phyloP scores from a whole-genome alignment of 2,888 invertebrate species.

The Acrocyrtus sp. region DNA sequence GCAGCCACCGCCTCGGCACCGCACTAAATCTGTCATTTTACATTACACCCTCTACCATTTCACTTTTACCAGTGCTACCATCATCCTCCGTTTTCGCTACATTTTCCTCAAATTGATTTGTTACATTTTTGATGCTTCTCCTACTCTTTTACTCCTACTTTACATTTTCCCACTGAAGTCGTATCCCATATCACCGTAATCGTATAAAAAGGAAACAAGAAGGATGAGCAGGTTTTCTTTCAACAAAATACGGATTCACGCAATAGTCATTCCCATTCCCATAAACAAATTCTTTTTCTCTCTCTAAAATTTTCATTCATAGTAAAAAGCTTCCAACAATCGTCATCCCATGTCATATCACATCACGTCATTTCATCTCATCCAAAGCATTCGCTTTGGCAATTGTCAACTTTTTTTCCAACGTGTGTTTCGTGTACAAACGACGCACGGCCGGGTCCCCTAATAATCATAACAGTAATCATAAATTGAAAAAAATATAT shows the following conservation, averaged over 20 bases:
- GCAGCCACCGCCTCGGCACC: background rate
- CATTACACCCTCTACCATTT: background rate
- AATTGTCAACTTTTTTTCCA: background rate
- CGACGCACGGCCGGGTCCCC: background rate
- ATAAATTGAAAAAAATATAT: conserved; percentile 39
- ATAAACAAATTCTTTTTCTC: background rate
- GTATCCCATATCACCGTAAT: background rate
- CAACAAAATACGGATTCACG: background rate
- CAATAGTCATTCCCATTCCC: background rate
- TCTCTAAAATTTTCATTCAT: too few species aligned
- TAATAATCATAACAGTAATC: conserved; percentile 51
- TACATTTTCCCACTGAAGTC: background rate
- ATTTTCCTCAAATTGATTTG: conserved; percentile 35
- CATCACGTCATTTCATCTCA: background rate
- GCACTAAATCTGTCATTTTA: background rate
- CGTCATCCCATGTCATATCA: conserved; percentile 4
- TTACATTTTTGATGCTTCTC: conserved; percentile 9
- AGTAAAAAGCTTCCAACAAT: background rate
- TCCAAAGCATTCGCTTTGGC: background rate
- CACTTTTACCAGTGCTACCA: background rate
- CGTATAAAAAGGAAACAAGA: background rate
- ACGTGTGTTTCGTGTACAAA: background rate
- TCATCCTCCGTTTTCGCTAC: background rate
- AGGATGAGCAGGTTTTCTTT: too few species aligned
- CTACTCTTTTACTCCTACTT: too few species aligned